Evolutionary conservation across 2,113 vertebrate genomes (phyloP).

Genomic region (Thalassoma bifasciatum): DNA sequence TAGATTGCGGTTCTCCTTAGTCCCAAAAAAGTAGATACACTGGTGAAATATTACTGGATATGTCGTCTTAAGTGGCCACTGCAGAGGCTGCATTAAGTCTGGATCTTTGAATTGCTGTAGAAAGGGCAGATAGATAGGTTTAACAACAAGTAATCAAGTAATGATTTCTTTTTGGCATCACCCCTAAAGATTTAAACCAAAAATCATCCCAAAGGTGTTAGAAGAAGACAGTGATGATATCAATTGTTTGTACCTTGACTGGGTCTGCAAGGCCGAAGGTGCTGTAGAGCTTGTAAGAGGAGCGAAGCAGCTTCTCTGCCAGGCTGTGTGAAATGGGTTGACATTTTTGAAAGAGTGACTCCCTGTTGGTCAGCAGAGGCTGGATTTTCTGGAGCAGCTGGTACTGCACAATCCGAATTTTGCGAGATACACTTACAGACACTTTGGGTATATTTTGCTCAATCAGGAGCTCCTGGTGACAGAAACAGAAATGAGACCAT

Average conservation of each 20-base stretch:
- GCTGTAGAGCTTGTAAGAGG: constrained; percentile 88
- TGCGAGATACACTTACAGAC: constrained; percentile 79
- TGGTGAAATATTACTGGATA: constrained; percentile 90
- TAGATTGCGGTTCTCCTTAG: constrained; percentile 86
- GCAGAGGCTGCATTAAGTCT: constrained; percentile 86
- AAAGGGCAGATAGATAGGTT: background rate
- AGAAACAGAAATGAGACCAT: constrained; percentile 26
- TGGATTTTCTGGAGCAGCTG: constrained; percentile 83
- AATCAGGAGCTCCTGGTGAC: constrained; percentile 86
- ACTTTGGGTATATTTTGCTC: constrained; percentile 84
- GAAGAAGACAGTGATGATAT: background rate
- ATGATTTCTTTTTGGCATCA: too few species aligned
- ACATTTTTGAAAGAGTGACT: constrained; percentile 91
- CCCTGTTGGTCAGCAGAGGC: constrained; percentile 86
- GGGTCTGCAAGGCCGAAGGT: constrained; percentile 92
- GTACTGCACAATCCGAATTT: constrained; percentile 77
- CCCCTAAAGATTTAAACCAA: too few species aligned
- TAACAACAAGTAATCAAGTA: constrained; percentile 15
- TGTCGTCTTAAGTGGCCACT: constrained; percentile 72
- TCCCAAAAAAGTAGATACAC: constrained; percentile 93
- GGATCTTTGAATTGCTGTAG: constrained; percentile 85
- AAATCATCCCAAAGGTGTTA: too few species aligned
- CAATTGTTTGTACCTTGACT: constrained; percentile 83
- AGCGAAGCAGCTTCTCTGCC: constrained; percentile 86
- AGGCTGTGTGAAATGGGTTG: constrained; percentile 82